Conservation (phyloP, 2,113 vertebrate genomes). For the Cheilinus undulatus region DNA sequence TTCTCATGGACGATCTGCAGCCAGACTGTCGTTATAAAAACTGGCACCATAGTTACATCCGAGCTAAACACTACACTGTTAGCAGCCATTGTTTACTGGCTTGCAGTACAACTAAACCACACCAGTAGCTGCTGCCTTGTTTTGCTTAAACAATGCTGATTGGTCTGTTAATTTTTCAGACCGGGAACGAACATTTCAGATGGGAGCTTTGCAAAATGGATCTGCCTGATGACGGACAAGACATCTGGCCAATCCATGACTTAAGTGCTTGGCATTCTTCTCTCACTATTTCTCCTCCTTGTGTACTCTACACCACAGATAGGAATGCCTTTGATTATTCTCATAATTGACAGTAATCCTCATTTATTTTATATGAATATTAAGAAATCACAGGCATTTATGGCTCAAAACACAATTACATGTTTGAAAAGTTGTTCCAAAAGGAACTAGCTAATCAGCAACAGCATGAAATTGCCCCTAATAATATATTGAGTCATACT, state of each 20-base stretch:
- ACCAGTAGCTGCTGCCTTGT: too few species aligned
- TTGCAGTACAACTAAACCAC: too few species aligned
- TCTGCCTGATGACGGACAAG: too few species aligned
- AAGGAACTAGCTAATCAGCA: background rate
- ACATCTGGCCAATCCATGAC: conserved; percentile 41
- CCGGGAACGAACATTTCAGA: too few species aligned
- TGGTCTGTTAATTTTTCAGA: too few species aligned
- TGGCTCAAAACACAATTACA: conserved; percentile 10
- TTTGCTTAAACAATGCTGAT: too few species aligned
- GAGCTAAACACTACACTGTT: too few species aligned
- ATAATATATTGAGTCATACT: conserved; percentile 10
- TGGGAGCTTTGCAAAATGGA: too few species aligned
- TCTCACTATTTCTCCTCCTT: conserved; percentile 52
- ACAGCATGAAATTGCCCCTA: background rate
- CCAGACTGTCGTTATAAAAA: too few species aligned
- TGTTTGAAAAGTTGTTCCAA: conserved; percentile 8
- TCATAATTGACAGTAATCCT: conserved; percentile 21
- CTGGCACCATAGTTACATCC: too few species aligned
- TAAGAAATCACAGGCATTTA: background rate
- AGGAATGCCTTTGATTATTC: conserved; percentile 20
- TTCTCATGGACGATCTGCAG: too few species aligned
- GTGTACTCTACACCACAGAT: conserved; percentile 7
- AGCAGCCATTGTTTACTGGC: too few species aligned
- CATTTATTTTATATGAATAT: conserved; percentile 15
- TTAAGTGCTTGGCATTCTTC: conserved; percentile 39